phyloP scores from a whole-genome alignment of 2,113 vertebrate genomes.

The Todiramphus chloris region DNA sequence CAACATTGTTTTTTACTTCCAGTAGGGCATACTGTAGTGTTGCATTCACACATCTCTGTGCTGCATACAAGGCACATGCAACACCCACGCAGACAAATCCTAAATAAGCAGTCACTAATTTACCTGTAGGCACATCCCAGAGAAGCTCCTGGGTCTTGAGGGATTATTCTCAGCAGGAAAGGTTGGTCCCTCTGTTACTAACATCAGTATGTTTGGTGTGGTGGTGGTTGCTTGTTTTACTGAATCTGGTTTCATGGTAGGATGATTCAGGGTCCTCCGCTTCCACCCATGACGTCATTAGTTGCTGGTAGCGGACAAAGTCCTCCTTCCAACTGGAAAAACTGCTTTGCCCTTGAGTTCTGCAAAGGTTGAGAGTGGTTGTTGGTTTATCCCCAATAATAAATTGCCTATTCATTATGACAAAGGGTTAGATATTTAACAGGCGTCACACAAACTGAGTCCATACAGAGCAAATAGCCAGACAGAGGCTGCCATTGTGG shows the following conservation, averaged over 20 bases:
- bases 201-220: background rate
- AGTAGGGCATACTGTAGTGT: background rate
- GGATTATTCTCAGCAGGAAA: background rate
- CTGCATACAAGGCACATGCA: background rate
- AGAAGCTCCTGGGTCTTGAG: background rate
- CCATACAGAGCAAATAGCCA: slow-evolving; percentile 37
- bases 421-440: slow-evolving; percentile 33
- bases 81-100: background rate
- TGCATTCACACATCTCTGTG: background rate
- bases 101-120: background rate
- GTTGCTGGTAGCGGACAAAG: background rate
- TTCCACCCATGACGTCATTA: background rate
- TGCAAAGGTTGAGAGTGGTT: slow-evolving; percentile 11
- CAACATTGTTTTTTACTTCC: background rate
- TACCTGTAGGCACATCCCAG: background rate
- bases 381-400: slow-evolving; percentile 29
- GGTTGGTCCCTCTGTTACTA: background rate
- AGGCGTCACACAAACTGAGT: slow-evolving; percentile 30
- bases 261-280: background rate
- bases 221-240: background rate
- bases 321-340: slow-evolving; percentile 36
- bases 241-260: background rate
- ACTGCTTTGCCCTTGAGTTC: slow-evolving; percentile 8
- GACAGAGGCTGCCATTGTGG: slow-evolving; percentile 55
- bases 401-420: slow-evolving; percentile 40